Evolutionary conservation across 2,888 invertebrate genomes (phyloP).

Genomic region (Muscina levida): DNA sequence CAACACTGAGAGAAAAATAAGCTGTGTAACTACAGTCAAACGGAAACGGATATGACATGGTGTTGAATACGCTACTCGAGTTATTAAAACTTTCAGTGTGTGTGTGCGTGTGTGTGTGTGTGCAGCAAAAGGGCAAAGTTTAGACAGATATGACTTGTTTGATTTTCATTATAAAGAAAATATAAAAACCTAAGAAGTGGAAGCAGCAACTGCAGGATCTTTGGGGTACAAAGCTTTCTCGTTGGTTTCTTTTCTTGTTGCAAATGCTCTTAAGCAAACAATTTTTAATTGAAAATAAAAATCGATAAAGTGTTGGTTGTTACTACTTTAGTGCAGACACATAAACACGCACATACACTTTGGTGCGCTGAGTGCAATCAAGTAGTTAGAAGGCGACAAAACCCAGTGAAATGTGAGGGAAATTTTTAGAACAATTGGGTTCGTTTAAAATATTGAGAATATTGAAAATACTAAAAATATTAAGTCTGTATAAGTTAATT

Average conservation of each 20-base stretch:
- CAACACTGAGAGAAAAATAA: neutral
- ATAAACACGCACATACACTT: too few relatives aligned
- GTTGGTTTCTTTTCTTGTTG: neutral
- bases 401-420: too few relatives aligned
- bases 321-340: constrained; percentile 27
- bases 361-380: too few relatives aligned
- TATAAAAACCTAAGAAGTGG: constrained; percentile 19
- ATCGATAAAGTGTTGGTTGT: constrained; percentile 40
- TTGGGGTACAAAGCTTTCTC: too few relatives aligned
- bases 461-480: too few relatives aligned
- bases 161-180: constrained; percentile 49
- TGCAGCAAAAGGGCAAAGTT: neutral
- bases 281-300: constrained; percentile 62
- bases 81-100: constrained; percentile 36
- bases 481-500: too few relatives aligned
- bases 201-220: neutral
- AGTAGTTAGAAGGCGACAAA: too few relatives aligned
- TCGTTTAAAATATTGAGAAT: too few relatives aligned
- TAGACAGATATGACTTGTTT: constrained; percentile 23
- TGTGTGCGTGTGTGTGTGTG: neutral
- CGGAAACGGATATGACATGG: constrained; percentile 20
- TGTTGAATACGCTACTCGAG: neutral
- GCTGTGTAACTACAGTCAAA: neutral
- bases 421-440: too few relatives aligned
- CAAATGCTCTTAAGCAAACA: constrained; percentile 42